phyloP scores from a whole-genome alignment of 2,797 vertebrate genomes.

The Sebastes oblongus region DNA sequence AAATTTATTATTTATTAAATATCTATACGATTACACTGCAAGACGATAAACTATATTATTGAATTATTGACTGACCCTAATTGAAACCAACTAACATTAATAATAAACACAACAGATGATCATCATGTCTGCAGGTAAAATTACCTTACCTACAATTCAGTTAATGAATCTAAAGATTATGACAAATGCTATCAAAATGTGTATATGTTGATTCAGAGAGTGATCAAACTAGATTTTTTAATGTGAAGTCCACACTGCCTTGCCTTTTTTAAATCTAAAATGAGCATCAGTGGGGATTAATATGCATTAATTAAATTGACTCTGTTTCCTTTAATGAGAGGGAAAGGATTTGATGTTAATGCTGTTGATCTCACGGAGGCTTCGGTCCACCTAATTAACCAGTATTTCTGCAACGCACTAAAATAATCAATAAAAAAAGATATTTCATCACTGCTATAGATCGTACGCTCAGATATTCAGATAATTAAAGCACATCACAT shows the following conservation, averaged over 20 bases:
- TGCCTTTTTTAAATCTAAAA: slow-evolving; percentile 86
- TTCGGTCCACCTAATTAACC: slow-evolving; percentile 92
- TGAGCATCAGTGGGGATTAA: slow-evolving; percentile 95
- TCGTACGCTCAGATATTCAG: slow-evolving; percentile 70
- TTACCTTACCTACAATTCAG: slow-evolving; percentile 35
- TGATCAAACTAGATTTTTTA: slow-evolving; percentile 65
- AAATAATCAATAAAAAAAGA: slow-evolving; percentile 87
- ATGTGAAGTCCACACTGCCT: slow-evolving; percentile 64
- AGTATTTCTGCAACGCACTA: slow-evolving; percentile 88
- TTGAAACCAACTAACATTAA: background rate
- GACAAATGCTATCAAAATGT: slow-evolving; percentile 32
- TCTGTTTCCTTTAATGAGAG: slow-evolving; percentile 96
- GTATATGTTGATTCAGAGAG: slow-evolving; percentile 36
- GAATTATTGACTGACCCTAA: background rate
- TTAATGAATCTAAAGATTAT: slow-evolving; percentile 52
- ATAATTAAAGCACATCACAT: slow-evolving; percentile 67
- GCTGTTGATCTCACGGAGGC: slow-evolving; percentile 90
- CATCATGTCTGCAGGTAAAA: slow-evolving; percentile 32
- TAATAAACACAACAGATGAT: background rate
- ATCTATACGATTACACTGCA: background rate
- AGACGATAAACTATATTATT: background rate
- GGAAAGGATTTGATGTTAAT: slow-evolving; percentile 96
- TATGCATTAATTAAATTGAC: slow-evolving; percentile 98
- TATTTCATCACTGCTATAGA: slow-evolving; percentile 81
- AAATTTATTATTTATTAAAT: background rate